phyloP scores from a whole-genome alignment of 2,888 invertebrate genomes.

The Campoletis raptor region DNA sequence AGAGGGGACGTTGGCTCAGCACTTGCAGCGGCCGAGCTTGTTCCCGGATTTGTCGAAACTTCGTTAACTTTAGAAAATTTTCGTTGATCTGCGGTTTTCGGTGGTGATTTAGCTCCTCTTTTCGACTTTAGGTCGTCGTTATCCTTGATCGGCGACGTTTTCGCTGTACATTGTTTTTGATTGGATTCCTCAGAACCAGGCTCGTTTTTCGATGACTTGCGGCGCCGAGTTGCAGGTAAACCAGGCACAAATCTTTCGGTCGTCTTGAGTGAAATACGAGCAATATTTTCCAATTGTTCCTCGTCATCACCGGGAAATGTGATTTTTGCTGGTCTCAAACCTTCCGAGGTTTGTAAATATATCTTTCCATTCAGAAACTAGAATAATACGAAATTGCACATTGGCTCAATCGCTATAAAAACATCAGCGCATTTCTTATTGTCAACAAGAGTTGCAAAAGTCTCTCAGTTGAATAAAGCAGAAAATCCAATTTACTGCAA shows the following conservation, averaged over 20 bases:
- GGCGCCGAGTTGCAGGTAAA: conserved; percentile 82
- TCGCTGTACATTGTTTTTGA: conserved; percentile 84
- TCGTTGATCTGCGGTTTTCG: conserved; percentile 73
- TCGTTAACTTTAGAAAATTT: conserved; percentile 62
- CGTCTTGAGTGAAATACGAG: conserved; percentile 83
- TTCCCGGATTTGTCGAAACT: conserved; percentile 65
- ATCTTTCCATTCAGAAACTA: conserved; percentile 92
- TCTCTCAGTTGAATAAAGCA: neutral
- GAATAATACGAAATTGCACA: neutral
- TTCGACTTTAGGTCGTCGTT: conserved; percentile 75
- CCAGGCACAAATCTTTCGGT: conserved; percentile 77
- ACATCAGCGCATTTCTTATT: neutral
- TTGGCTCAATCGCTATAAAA: neutral
- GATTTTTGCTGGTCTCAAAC: conserved; percentile 89
- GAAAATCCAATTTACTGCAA: neutral
- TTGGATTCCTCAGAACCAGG: conserved; percentile 84
- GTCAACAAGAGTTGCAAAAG: neutral
- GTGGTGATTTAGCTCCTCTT: conserved; percentile 81
- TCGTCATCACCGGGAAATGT: conserved; percentile 86
- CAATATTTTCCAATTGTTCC: conserved; percentile 85
- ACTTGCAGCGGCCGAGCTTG: conserved; percentile 61
- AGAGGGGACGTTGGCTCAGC: conserved; percentile 75
- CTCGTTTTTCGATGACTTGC: conserved; percentile 85
- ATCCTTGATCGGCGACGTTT: conserved; percentile 73
- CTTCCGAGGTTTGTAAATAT: conserved; percentile 90